Conservation (phyloP, 2,797 vertebrate species). For the Helarctos malayanus region DNA sequence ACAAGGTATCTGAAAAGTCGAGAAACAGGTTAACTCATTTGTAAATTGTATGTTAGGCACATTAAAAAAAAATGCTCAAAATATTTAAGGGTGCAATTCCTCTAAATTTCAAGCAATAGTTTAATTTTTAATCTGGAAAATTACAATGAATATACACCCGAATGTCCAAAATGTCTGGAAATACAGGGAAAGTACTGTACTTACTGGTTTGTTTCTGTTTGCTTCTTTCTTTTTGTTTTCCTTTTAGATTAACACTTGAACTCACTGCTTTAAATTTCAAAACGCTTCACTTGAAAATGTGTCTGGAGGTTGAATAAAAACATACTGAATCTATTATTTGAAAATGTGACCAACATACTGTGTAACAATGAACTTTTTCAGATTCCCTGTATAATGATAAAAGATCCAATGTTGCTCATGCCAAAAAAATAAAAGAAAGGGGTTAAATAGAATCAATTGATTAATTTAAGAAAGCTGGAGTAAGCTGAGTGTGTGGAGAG, state of each 20-base stretch:
- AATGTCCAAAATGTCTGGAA: not conserved
- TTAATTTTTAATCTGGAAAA: constrained; percentile 57
- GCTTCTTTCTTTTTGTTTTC: not conserved
- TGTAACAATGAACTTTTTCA: not conserved
- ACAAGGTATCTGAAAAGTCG: not conserved
- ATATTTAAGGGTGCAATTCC: not conserved
- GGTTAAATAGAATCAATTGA: not conserved
- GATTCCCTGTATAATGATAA: not conserved
- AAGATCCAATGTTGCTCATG: not conserved
- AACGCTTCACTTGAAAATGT: not conserved
- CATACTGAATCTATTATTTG: not conserved
- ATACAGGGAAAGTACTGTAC: not conserved
- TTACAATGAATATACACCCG: not conserved
- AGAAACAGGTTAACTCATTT: constrained; percentile 6
- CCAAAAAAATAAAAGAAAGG: not conserved
- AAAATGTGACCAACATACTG: not conserved
- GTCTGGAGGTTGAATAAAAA: constrained; percentile 16
- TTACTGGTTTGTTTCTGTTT: not conserved
- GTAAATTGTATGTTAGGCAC: not conserved
- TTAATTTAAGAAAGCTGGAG: not conserved
- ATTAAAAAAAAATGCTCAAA: not conserved
- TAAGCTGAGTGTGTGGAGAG: not conserved
- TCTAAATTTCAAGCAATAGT: constrained; percentile 25
- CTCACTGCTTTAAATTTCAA: constrained; percentile 48
- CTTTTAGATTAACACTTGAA: not conserved